These are phyloP conservation scores for Trilocha varians DNA, from an alignment of 2,888 invertebrate genomes.

Conservation along the genomic window DNA sequence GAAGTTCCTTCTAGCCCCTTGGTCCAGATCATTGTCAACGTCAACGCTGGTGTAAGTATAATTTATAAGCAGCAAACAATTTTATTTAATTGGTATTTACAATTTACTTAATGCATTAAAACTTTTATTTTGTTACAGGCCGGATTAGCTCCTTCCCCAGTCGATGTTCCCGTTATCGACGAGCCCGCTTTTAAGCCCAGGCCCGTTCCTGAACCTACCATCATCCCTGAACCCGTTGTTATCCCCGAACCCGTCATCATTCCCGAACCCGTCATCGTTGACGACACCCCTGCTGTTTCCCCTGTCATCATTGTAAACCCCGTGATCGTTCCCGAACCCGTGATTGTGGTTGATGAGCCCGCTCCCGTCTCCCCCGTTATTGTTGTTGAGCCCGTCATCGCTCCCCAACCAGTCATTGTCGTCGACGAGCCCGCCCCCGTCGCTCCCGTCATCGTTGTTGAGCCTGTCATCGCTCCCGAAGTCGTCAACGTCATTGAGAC, in stretches of 20 bases:
- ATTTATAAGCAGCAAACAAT: not conserved
- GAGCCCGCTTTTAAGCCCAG: too few relatives aligned
- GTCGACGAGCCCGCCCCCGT: constrained; percentile 2
- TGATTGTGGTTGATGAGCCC: constrained; percentile 12
- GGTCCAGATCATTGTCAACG: constrained; percentile 31
- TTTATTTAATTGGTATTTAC: not conserved
- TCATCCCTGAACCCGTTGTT: too few relatives aligned
- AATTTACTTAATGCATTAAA: not conserved
- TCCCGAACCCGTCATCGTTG: too few relatives aligned
- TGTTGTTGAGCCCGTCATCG: not conserved
- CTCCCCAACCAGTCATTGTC: constrained; percentile 1
- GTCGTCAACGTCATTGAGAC: constrained; percentile 1
- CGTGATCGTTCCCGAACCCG: constrained; percentile 1
- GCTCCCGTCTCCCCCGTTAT: constrained; percentile 8
- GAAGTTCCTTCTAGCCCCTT: constrained; percentile 17
- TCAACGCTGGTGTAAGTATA: constrained; percentile 12
- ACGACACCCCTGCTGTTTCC: constrained; percentile 1
- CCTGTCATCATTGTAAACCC: constrained; percentile 10
- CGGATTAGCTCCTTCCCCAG: not conserved
- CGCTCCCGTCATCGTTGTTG: constrained; percentile 9
- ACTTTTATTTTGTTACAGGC: not conserved
- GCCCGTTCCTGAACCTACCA: constrained; percentile 5
- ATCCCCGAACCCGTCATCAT: constrained; percentile 3
- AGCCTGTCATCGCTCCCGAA: constrained; percentile 6
- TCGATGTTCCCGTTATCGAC: too few relatives aligned